phyloP scores from a whole-genome alignment of 2,113 vertebrate genomes.

The Lasiurus cinereus region DNA sequence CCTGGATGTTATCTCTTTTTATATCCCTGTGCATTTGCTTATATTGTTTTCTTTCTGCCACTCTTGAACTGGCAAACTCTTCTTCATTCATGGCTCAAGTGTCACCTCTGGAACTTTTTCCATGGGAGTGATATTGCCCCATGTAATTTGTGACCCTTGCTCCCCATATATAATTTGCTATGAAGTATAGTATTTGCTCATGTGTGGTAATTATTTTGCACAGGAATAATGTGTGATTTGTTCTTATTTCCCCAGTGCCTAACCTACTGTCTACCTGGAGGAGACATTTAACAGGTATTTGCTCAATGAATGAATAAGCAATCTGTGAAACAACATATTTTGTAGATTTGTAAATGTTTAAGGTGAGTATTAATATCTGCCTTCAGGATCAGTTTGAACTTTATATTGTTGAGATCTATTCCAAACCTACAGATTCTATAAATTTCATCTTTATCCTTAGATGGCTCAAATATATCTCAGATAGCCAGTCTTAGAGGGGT shows the following conservation, averaged over 20 bases:
- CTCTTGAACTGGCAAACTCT: neutral
- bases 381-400: neutral
- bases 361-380: neutral
- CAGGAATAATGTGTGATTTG: neutral
- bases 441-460: neutral
- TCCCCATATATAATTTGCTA: neutral
- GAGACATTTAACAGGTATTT: neutral
- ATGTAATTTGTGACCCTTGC: neutral
- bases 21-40: neutral
- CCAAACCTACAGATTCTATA: neutral
- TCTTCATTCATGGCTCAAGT: neutral
- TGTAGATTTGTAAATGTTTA: neutral
- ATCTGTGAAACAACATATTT: neutral
- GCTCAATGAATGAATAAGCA: neutral
- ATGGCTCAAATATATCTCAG: neutral
- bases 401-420: neutral
- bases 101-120: neutral
- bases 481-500: neutral
- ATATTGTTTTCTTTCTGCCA: neutral
- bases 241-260: neutral
- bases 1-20: neutral
- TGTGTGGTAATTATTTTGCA: neutral
- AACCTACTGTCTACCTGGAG: neutral
- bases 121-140: neutral
- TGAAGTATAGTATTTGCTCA: neutral